These are phyloP conservation scores for Conchocele bisecta DNA, from an alignment of 2,888 invertebrate species.

Conservation along the genomic window DNA sequence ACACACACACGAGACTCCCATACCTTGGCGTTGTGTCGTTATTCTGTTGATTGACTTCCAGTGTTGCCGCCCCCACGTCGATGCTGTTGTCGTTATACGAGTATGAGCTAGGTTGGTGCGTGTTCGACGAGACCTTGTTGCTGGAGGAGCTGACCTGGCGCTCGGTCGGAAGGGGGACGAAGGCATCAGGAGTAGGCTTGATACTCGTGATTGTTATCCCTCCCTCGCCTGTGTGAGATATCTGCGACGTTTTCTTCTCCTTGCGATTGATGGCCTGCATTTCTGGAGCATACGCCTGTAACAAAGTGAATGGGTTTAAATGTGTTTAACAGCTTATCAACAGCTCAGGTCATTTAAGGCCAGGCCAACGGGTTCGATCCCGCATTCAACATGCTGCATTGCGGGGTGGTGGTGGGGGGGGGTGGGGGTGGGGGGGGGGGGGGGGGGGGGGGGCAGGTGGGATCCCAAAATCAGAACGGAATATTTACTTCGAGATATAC, in stretches of 20 bases:
- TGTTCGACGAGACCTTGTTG: constrained; percentile 29
- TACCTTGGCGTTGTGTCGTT: constrained; percentile 9
- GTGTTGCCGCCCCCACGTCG: neutral
- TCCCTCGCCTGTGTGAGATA: constrained; percentile 62
- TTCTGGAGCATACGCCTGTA: constrained; percentile 83
- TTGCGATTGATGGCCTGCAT: constrained; percentile 81
- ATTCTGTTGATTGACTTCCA: neutral
- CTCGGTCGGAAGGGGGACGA: constrained; percentile 29
- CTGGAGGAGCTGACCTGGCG: neutral
- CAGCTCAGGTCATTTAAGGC: no score
- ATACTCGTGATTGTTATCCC: constrained; percentile 82
- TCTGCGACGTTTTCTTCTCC: constrained; percentile 72
- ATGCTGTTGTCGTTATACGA: neutral
- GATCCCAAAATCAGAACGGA: no score
- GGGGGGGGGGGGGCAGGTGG: no score
- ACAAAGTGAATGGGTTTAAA: no score
- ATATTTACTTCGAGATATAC: no score
- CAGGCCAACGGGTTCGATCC: no score
- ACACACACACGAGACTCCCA: no score
- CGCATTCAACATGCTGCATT: no score
- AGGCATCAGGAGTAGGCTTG: constrained; percentile 69
- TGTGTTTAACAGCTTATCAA: no score
- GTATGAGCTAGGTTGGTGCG: constrained; percentile 10
- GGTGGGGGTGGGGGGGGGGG: no score
- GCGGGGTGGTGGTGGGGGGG: no score